Evolutionary conservation across 2,888 invertebrate species (phyloP).

Genomic region (Harmothoe impar): DNA sequence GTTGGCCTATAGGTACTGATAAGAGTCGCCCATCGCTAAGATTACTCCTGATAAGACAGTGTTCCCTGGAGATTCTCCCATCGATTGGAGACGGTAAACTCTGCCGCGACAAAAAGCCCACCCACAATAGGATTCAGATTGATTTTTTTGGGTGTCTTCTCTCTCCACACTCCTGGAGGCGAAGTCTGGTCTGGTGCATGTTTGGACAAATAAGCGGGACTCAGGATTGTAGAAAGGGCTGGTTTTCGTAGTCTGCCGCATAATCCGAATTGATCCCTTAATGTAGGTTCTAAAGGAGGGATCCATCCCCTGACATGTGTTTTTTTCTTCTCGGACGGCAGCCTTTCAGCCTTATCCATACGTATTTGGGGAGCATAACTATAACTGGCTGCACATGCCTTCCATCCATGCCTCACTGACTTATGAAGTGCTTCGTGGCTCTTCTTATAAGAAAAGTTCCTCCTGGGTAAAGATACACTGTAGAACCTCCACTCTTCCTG

Average conservation of each 20-base stretch:
- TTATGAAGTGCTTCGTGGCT: too few species aligned
- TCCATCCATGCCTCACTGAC: too few species aligned
- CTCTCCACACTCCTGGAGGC: not conserved
- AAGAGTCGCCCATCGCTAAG: not conserved
- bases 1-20: not conserved
- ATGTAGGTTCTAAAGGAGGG: not conserved
- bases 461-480: too few species aligned
- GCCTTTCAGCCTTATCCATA: not conserved
- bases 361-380: too few species aligned
- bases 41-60: not conserved
- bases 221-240: not conserved
- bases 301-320: not conserved
- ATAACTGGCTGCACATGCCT: too few species aligned
- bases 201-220: not conserved
- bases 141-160: not conserved
- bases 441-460: too few species aligned
- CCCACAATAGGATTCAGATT: constrained; percentile 1
- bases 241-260: not conserved
- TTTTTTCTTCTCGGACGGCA: not conserved
- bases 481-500: too few species aligned
- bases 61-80: not conserved
- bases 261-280: constrained; percentile 1
- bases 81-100: constrained; percentile 12
- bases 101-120: not conserved
- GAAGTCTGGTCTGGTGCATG: not conserved